phyloP scores from a whole-genome alignment of 2,888 invertebrate species.

The Phragmatobia fuliginosa region DNA sequence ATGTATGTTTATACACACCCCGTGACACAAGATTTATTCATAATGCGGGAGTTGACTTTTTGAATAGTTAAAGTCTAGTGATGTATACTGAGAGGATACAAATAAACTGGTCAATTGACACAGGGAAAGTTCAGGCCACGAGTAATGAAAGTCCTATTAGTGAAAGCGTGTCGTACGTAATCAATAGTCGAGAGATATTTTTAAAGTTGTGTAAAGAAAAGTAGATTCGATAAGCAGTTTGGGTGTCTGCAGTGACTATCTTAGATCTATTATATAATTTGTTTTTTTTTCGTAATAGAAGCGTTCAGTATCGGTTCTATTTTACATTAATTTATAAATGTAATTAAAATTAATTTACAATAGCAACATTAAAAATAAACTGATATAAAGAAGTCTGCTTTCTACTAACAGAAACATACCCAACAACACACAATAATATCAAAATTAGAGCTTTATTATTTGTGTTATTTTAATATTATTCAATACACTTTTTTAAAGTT shows the following conservation, averaged over 20 bases:
- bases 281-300: not conserved
- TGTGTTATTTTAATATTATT: not conserved
- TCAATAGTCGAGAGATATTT: conserved; percentile 23
- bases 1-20: no score
- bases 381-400: not conserved
- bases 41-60: no score
- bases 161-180: conserved; percentile 43
- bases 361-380: not conserved
- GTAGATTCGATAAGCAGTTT: not conserved
- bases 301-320: not conserved
- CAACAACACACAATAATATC: not conserved
- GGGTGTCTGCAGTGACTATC: not conserved
- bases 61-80: conserved; percentile 25
- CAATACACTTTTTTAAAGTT: not conserved
- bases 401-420: not conserved
- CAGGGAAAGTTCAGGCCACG: conserved; percentile 45
- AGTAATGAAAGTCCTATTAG: conserved; percentile 47
- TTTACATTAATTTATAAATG: no score
- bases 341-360: not conserved
- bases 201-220: conserved; percentile 10
- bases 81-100: conserved; percentile 26
- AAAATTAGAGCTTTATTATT: not conserved
- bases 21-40: no score
- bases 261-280: not conserved
- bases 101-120: conserved; percentile 36